Evolutionary conservation across 2,797 vertebrate genomes (phyloP).

Genomic region (Mormyrus proboscirostris): DNA sequence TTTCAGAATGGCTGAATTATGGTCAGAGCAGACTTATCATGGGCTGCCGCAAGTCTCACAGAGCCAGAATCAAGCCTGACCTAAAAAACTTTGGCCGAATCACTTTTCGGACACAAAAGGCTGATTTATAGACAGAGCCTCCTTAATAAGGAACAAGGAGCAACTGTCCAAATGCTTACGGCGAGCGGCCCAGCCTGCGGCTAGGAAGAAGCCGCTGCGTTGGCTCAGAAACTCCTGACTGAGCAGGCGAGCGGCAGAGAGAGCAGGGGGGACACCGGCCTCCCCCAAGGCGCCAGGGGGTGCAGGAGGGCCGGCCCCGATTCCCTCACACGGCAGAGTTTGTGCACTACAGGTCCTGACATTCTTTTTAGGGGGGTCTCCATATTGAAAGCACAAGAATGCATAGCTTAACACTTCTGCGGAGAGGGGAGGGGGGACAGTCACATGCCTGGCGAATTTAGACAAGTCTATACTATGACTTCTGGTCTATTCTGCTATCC

Average conservation of each 20-base stretch:
- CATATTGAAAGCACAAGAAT: not conserved
- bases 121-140: not conserved
- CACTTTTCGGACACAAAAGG: not conserved
- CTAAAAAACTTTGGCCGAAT: not conserved
- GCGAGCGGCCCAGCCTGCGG: not conserved
- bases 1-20: not conserved
- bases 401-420: not conserved
- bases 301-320: not conserved
- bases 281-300: not conserved
- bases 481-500: not conserved
- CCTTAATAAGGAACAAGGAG: conserved; percentile 18
- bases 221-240: not conserved
- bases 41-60: not conserved
- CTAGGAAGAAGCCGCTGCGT: not conserved
- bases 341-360: not conserved
- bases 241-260: not conserved
- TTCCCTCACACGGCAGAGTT: not conserved
- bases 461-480: not conserved
- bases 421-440: not conserved
- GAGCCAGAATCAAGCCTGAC: not conserved
- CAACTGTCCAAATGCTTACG: conserved; percentile 5
- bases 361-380: not conserved
- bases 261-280: not conserved
- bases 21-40: not conserved
- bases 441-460: not conserved